Percentiles rank a stretch among this genome's conserved stretches.
phyloP scores from a whole-genome alignment of 1,140 invertebrate species.

The Thaumatotibia leucotreta region DNA sequence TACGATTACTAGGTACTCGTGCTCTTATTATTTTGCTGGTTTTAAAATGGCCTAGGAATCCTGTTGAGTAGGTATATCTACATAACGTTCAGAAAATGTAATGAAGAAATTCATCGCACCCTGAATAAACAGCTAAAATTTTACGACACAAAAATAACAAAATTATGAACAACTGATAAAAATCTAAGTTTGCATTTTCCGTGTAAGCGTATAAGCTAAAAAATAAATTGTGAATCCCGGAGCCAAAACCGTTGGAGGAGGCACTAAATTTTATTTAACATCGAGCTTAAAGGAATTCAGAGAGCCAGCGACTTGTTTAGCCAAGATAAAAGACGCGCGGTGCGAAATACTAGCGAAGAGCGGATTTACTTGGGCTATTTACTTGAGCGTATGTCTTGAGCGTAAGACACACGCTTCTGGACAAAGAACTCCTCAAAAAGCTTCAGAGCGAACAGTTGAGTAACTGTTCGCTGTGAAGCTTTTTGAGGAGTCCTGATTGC shows the following conservation, averaged over 20 bases:
- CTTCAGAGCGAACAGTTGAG: too few relatives aligned
- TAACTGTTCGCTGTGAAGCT: too few relatives aligned
- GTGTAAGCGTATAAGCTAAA: conserved; percentile 18
- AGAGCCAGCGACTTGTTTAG: conserved; percentile 34
- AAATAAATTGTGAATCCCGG: conserved; percentile 35
- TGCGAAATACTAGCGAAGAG: conserved; percentile 20
- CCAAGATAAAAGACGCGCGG: conserved; percentile 28
- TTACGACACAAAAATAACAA: conserved; percentile 33
- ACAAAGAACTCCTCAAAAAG: too few relatives aligned
- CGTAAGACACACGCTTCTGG: too few relatives aligned
- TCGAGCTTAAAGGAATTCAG: conserved; percentile 27
- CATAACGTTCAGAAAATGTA: too few relatives aligned
- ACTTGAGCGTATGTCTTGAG: background rate
- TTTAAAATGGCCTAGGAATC: too few relatives aligned
- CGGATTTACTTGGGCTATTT: background rate
- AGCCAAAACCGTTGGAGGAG: conserved; percentile 16
- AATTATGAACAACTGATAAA: conserved; percentile 36
- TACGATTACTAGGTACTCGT: too few relatives aligned
- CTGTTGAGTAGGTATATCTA: too few relatives aligned
- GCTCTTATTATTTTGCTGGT: too few relatives aligned
- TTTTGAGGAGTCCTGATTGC: too few relatives aligned
- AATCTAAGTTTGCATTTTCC: conserved; percentile 13
- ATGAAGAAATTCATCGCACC: background rate
- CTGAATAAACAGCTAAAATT: conserved; percentile 18
- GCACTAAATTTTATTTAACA: conserved; percentile 39